Evolutionary conservation across 2,888 invertebrate species (phyloP).

Genomic region (Salpingus planirostris): DNA sequence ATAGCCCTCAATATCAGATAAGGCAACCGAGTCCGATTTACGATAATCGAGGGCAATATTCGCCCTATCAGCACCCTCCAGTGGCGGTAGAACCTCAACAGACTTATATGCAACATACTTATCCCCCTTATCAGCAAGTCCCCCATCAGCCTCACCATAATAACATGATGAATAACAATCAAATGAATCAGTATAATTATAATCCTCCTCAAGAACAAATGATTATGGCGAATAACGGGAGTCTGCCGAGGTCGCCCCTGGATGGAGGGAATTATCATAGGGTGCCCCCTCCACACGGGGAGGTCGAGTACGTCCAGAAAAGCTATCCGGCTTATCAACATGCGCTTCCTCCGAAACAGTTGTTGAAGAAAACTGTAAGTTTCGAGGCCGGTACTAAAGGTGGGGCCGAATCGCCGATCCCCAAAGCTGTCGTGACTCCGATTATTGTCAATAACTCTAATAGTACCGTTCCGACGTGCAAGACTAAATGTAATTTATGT

Average conservation of each 20-base stretch:
- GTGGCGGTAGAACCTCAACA: conserved; percentile 13
- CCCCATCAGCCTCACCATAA: conserved; percentile 1
- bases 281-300: conserved; percentile 26
- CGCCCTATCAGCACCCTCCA: conserved; percentile 29
- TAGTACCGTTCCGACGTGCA: conserved; percentile 41
- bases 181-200: not conserved
- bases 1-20: not conserved
- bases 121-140: conserved; percentile 24
- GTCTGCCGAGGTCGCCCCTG: too few species aligned
- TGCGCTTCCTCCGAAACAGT: conserved; percentile 50
- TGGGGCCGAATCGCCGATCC: conserved; percentile 36
- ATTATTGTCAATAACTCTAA: conserved; percentile 38
- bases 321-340: conserved; percentile 56
- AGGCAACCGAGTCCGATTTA: not conserved
- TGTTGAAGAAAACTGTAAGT: conserved; percentile 58
- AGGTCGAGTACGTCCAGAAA: conserved; percentile 31
- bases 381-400: conserved; percentile 67
- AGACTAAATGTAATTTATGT: conserved; percentile 75
- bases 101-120: conserved; percentile 6
- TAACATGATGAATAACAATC: not conserved
- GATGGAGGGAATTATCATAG: conserved; percentile 31
- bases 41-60: conserved; percentile 13
- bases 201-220: too few species aligned
- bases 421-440: conserved; percentile 37
- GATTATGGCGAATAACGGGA: too few species aligned